These are phyloP conservation scores for Hecatera dysodea DNA, from an alignment of 2,888 invertebrate species.

Conservation along the genomic window DNA sequence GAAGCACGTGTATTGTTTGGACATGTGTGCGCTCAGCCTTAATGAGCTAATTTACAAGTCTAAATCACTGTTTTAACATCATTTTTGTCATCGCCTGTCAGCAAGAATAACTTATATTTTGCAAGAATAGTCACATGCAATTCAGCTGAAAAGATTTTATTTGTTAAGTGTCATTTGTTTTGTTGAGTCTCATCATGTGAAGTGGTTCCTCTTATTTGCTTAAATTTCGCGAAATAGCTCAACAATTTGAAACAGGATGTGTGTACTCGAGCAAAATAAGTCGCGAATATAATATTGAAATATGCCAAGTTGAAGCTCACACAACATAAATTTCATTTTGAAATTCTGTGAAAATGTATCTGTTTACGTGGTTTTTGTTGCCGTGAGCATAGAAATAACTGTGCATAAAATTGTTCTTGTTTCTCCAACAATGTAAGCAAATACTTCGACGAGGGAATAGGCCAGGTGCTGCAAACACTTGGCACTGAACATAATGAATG, in stretches of 20 bases:
- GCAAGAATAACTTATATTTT: not conserved
- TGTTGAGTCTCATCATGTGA: constrained; percentile 6
- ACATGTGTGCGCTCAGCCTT: constrained; percentile 1
- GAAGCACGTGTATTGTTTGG: not conserved
- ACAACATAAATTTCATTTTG: constrained; percentile 33
- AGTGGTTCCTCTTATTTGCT: constrained; percentile 20
- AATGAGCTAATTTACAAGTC: constrained; percentile 17
- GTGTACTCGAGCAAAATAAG: constrained; percentile 13
- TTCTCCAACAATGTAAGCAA: constrained; percentile 24
- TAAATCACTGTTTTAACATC: not conserved
- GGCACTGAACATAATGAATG: constrained; percentile 21
- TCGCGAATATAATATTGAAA: constrained; percentile 21
- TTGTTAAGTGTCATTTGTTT: constrained; percentile 3
- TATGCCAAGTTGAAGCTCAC: constrained; percentile 10
- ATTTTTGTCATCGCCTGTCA: not conserved
- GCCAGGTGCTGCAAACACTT: constrained; percentile 26
- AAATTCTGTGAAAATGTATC: constrained; percentile 4
- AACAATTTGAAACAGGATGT: constrained; percentile 22
- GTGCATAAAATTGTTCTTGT: constrained; percentile 18
- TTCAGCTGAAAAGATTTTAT: not conserved
- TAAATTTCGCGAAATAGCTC: constrained; percentile 2
- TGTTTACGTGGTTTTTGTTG: constrained; percentile 15
- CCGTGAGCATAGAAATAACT: constrained; percentile 22
- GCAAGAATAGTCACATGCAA: not conserved
- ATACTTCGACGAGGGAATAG: constrained; percentile 5